Conservation (phyloP, 2,113 vertebrate genomes). For the Xenopus laevis region DNA sequence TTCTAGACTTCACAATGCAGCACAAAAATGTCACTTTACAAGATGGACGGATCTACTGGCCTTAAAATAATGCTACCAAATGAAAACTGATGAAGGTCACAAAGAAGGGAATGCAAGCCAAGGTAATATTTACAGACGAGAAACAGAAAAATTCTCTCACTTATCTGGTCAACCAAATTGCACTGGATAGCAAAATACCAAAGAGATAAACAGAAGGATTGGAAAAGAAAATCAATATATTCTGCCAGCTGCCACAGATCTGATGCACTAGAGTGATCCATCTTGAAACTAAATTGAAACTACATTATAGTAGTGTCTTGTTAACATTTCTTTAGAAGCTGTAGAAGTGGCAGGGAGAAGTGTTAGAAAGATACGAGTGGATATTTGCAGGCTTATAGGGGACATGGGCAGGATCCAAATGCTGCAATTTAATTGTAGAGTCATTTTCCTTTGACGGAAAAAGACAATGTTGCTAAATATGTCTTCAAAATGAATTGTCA, state of each 20-base stretch:
- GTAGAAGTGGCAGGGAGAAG: slow-evolving; percentile 14
- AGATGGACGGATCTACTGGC: background rate
- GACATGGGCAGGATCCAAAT: background rate
- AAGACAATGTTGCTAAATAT: background rate
- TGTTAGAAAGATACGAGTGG: background rate
- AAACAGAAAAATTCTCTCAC: slow-evolving; percentile 34
- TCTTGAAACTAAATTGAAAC: slow-evolving; percentile 43
- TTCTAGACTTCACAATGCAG: slow-evolving; percentile 1
- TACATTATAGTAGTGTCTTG: slow-evolving; percentile 40
- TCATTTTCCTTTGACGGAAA: background rate
- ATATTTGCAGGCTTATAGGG: slow-evolving; percentile 8
- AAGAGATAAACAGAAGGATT: slow-evolving; percentile 37
- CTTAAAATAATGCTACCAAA: slow-evolving; percentile 31
- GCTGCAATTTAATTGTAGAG: background rate
- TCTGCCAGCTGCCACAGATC: slow-evolving; percentile 40
- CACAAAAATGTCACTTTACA: background rate
- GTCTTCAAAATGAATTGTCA: too few species aligned
- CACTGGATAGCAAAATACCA: slow-evolving; percentile 43
- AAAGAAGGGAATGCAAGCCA: slow-evolving; percentile 21
- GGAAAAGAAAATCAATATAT: slow-evolving; percentile 43
- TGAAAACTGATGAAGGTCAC: slow-evolving; percentile 42
- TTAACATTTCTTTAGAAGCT: slow-evolving; percentile 38
- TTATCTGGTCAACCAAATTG: slow-evolving; percentile 44
- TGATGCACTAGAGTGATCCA: slow-evolving; percentile 43
- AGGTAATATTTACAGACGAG: slow-evolving; percentile 40